A percentile compares a stretch with the other conserved stretches of the same genome.
Conservation (phyloP, 2,113 vertebrate species). For the Tychaedon coryphoeus region DNA sequence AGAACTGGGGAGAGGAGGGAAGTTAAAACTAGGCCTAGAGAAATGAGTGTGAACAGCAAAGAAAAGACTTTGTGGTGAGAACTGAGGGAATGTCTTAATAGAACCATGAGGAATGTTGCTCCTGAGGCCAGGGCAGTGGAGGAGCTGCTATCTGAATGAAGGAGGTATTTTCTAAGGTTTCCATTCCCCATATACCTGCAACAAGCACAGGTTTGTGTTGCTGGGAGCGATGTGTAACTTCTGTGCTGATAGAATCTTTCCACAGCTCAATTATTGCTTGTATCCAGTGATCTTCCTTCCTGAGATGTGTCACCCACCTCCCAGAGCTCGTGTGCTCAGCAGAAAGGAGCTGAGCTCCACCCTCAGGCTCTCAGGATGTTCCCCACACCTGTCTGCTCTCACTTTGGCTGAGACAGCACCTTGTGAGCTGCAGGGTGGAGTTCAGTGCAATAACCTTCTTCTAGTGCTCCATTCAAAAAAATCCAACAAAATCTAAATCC, state of each 20-base stretch:
- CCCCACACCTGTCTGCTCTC: background rate
- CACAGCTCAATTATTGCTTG: accelerated
- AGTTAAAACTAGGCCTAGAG: background rate
- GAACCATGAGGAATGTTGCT: background rate
- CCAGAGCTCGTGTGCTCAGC: background rate
- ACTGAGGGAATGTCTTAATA: background rate
- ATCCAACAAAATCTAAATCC: background rate
- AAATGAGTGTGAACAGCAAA: background rate
- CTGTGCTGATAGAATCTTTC: background rate
- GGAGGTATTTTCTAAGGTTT: background rate
- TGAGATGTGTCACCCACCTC: background rate
- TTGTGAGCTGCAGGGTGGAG: background rate
- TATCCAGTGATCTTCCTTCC: background rate
- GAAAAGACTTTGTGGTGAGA: background rate
- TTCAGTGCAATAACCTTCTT: background rate
- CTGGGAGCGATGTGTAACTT: background rate
- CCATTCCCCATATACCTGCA: background rate
- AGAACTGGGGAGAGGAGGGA: background rate
- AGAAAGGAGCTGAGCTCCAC: background rate
- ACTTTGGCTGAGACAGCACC: background rate
- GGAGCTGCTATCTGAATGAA: background rate
- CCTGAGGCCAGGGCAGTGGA: background rate
- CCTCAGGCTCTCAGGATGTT: background rate
- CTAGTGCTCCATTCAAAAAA: background rate
- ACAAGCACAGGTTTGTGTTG: background rate